phyloP scores from a whole-genome alignment of 2,797 vertebrate species.

The Danionella dracula region DNA sequence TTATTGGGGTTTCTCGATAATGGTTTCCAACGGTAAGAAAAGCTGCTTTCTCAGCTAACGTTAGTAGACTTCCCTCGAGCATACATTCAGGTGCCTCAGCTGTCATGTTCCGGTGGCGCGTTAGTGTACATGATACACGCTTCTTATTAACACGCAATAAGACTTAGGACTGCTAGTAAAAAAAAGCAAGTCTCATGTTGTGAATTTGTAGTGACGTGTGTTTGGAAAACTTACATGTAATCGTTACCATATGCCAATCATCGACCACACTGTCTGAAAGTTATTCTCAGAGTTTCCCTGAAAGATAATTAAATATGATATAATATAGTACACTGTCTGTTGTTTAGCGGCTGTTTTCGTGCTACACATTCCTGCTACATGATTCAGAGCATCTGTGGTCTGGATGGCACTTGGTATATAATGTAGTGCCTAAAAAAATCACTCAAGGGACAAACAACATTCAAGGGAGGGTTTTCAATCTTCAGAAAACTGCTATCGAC shows the following conservation, averaged over 20 bases:
- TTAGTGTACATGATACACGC: neutral
- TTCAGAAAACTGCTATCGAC: too few species aligned
- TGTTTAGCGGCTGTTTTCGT: neutral
- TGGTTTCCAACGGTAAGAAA: neutral
- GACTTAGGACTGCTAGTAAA: neutral
- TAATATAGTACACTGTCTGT: neutral
- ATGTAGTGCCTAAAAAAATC: too few species aligned
- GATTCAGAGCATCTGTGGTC: too few species aligned
- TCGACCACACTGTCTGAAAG: neutral
- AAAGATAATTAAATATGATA: neutral
- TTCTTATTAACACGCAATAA: neutral
- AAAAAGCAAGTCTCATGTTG: too few species aligned
- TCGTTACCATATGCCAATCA: neutral
- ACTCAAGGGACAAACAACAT: too few species aligned
- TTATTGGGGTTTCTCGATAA: neutral
- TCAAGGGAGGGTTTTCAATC: too few species aligned
- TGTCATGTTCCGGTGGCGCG: neutral
- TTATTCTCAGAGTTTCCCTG: neutral
- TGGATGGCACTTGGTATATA: too few species aligned
- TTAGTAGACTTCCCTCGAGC: neutral
- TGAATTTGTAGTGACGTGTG: neutral
- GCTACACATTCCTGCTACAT: neutral
- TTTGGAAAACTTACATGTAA: neutral
- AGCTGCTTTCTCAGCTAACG: too few species aligned
- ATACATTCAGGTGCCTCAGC: constrained; percentile 3